These are phyloP conservation scores for Sapajus apella DNA, from an alignment of 2,113 vertebrate genomes.

Conservation along the genomic window DNA sequence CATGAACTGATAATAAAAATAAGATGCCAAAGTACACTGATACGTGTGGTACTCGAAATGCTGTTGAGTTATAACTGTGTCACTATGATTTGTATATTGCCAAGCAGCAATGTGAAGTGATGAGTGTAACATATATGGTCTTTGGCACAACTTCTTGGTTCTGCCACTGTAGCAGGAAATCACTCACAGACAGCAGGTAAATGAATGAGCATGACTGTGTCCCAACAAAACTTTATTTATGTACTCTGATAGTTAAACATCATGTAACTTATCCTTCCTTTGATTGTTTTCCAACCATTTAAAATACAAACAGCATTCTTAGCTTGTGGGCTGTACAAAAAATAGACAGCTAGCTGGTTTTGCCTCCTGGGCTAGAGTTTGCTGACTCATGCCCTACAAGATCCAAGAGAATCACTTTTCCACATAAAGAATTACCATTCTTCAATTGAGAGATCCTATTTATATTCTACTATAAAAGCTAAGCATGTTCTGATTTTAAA, in stretches of 20 bases:
- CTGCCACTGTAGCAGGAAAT: neutral
- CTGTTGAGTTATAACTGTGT: neutral
- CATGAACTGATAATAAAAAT: neutral
- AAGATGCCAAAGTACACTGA: neutral
- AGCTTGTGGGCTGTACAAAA: neutral
- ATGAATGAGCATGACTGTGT: neutral
- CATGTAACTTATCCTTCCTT: neutral
- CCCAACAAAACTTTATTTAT: neutral
- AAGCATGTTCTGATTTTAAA: neutral
- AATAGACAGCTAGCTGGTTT: neutral
- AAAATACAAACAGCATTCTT: constrained; percentile 22
- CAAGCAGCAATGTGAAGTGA: neutral
- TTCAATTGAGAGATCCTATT: neutral
- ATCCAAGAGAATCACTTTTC: neutral
- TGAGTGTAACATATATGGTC: neutral
- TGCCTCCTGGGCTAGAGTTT: neutral
- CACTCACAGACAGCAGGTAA: neutral
- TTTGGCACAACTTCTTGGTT: neutral
- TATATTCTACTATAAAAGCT: neutral
- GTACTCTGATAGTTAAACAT: neutral
- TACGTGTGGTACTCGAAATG: neutral
- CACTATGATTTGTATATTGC: neutral
- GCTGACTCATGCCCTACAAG: neutral
- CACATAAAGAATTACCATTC: neutral
- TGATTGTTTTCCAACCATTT: neutral